These are phyloP conservation scores for Chaetodon trifascialis DNA, from an alignment of 2,113 vertebrate species.

Conservation along the genomic window DNA sequence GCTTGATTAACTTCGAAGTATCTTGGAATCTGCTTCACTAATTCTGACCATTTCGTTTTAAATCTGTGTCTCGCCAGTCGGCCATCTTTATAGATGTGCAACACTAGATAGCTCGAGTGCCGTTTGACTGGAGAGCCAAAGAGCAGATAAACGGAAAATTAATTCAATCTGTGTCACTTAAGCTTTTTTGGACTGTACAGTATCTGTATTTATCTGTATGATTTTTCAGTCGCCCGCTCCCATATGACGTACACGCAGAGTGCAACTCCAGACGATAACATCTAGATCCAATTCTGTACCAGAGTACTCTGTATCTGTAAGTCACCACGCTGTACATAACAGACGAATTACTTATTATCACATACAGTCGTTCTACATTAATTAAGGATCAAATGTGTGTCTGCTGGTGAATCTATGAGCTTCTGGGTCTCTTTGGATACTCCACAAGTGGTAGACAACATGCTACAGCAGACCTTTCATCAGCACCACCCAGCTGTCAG, in stretches of 20 bases:
- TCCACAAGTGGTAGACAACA: conserved; percentile 76
- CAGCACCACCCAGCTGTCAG: conserved; percentile 79
- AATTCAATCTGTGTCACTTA: conserved; percentile 17
- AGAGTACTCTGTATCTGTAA: neutral
- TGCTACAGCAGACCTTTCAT: conserved; percentile 74
- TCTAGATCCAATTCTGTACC: neutral
- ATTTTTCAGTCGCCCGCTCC: neutral
- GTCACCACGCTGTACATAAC: neutral
- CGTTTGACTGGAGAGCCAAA: conserved; percentile 1
- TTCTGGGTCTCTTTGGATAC: conserved; percentile 50
- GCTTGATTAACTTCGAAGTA: neutral
- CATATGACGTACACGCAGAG: neutral
- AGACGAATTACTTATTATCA: neutral
- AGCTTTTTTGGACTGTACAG: neutral
- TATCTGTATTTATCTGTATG: neutral
- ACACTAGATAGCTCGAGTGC: neutral
- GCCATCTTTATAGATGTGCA: neutral
- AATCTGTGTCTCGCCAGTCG: neutral
- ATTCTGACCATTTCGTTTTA: neutral
- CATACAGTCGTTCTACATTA: neutral
- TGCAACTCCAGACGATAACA: neutral
- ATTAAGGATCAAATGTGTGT: conserved; percentile 19
- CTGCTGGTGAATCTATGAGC: conserved; percentile 23
- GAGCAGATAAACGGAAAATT: conserved; percentile 15
- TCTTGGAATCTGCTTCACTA: neutral